phyloP scores from a whole-genome alignment of 2,797 vertebrate genomes.

The Rhynchonycteris naso region DNA sequence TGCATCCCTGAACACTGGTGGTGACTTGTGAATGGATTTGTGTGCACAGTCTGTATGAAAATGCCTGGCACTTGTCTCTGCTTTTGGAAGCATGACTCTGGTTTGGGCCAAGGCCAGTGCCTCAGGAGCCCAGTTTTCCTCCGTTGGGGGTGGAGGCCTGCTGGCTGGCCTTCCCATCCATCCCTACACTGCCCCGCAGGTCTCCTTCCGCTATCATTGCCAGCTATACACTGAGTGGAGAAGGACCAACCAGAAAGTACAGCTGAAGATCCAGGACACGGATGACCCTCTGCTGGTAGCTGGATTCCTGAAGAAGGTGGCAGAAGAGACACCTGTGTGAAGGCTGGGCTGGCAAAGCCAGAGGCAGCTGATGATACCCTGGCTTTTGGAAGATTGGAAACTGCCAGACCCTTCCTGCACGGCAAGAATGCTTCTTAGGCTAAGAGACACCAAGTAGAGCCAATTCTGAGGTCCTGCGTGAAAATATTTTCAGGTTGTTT shows the following conservation, averaged over 20 bases:
- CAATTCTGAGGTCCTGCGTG: slow-evolving; percentile 60
- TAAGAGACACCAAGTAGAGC: slow-evolving; percentile 29
- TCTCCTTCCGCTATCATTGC: slow-evolving; percentile 98
- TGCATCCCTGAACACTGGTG: background rate
- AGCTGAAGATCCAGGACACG: slow-evolving; percentile 90
- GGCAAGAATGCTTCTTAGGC: slow-evolving; percentile 75
- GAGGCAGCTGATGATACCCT: slow-evolving; percentile 24
- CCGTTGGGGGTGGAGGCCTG: background rate
- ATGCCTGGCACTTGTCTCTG: background rate
- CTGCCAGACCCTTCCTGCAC: slow-evolving; percentile 49
- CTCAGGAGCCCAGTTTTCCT: background rate
- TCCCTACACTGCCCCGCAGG: slow-evolving; percentile 79
- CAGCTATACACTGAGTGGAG: slow-evolving; percentile 98
- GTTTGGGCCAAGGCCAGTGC: background rate
- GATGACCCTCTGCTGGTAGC: slow-evolving; percentile 91
- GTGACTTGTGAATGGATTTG: background rate
- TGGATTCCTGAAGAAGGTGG: slow-evolving; percentile 92
- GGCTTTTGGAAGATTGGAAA: slow-evolving; percentile 11
- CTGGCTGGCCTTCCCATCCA: background rate
- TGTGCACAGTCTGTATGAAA: background rate
- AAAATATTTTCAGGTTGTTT: slow-evolving; percentile 74
- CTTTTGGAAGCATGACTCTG: background rate
- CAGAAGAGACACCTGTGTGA: slow-evolving; percentile 95
- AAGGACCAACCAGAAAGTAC: slow-evolving; percentile 96
- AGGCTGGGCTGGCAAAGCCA: slow-evolving; percentile 68